Evolutionary conservation across 2,888 invertebrate species (phyloP), one percentile per base, ranked within the genome.

Genomic region (Tromatobia lineatoria): DNA sequence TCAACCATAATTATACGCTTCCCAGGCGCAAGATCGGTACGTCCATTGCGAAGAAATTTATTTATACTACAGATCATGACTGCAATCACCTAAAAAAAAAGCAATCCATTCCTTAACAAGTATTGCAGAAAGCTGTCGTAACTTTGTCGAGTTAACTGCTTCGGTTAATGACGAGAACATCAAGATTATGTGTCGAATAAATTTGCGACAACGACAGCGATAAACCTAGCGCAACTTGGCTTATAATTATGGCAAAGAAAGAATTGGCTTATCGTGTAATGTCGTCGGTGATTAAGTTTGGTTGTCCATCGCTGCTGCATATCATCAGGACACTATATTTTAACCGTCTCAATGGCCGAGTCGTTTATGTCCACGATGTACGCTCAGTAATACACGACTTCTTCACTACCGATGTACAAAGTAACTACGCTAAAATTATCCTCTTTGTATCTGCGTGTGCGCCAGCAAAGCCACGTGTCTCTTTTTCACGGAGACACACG

Each of bases 361-460:
- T 42, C 10, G 2, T 20, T 57, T 71, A 57, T 42, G 38, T 57
- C n/a, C 23, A n/a, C 23, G 18, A 25, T 18, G 18, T 71, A 38
- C 38, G 42, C 42, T 23, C 20, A 57, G 23, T 45, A 38, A 57
- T 45, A 25, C 11, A 59, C 57, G 18, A 57, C 42, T 57, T 18
- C 23, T n/a, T n/a, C 42, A 59, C 25, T 42, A 45, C 15, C 15
- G 57, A 38, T 71, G n/a, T 57, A 45, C 57, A 59, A 57, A 59
- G 57, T 57, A n/a, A 71, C 42, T n/a, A 7, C 23, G 71, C 42
- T 66, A 23, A 42, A 42, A 66, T 47, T 61, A 61, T 74, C 47
- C 42, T 42, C 13, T 47, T 50, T 15, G n/a, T 50, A 61, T 18
- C 59, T 10, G 45, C 29, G 34, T 38, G 75, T 50, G 20, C 29